Percentiles rank a stretch among this genome's conserved stretches.
phyloP scores from a whole-genome alignment of 2,113 vertebrate species.

The Myxocyprinus asiaticus region DNA sequence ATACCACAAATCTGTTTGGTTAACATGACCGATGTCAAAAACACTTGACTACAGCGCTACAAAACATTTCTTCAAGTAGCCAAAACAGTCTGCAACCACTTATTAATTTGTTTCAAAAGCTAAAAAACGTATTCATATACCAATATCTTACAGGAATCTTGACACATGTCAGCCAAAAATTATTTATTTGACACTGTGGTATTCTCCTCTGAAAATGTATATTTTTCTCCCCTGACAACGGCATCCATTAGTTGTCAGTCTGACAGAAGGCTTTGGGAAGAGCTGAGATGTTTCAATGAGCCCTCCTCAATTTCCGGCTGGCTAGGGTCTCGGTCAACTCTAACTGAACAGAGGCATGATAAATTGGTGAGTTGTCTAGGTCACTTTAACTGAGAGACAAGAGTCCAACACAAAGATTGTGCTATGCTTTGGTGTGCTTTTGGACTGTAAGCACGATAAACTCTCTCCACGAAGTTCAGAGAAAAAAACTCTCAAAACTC shows the following conservation, averaged over 20 bases:
- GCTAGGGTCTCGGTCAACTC: conserved; percentile 58
- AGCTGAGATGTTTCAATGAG: conserved; percentile 64
- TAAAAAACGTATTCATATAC: not conserved
- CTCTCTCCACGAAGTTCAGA: no score
- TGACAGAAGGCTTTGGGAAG: conserved; percentile 54
- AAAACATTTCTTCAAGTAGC: conserved; percentile 22
- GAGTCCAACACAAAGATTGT: not conserved
- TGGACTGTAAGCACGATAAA: no score
- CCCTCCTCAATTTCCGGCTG: conserved; percentile 69
- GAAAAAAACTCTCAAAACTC: no score
- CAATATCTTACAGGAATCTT: not conserved
- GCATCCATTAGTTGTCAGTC: conserved; percentile 65
- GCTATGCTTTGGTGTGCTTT: no score
- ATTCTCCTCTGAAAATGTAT: conserved; percentile 57
- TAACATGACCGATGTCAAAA: not conserved
- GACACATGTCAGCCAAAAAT: conserved; percentile 49
- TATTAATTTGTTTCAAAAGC: not conserved
- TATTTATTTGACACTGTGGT: conserved; percentile 50
- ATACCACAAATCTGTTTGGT: no score
- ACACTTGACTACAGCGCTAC: conserved; percentile 9
- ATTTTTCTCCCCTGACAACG: conserved; percentile 60
- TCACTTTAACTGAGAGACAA: conserved; percentile 19
- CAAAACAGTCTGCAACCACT: not conserved
- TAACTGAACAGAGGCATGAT: conserved; percentile 57
- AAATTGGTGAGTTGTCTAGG: conserved; percentile 59